Base-by-base conservation (phyloP, 2,888 invertebrate genomes). In the Netelia fuscicornis region DNA sequence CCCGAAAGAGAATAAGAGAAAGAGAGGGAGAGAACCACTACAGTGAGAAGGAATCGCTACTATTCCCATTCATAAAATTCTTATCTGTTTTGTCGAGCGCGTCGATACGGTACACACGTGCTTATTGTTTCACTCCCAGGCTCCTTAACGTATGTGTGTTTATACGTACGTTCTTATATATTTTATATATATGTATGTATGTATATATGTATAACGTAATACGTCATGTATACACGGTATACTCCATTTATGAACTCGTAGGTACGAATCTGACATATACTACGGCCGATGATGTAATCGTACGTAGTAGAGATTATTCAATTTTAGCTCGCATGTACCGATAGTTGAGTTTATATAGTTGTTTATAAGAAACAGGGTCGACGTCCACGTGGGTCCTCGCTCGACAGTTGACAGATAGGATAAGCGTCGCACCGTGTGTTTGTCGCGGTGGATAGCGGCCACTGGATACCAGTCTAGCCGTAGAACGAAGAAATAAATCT, bases 61-160 rank as follows among this genome's bases (percentile, higher is more conserved):
- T 83, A 71, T 86, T 83, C 75, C 80, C 88, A 88, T 88, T 88
- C 87, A 88, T 86, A 81, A 87, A 87, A 86, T 83, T 86, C 80
- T 86, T 87, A 87, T 85, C 84, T 85, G 48, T 71, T 78, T 72
- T 74, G 84, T 80, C 60, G 68, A 83, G 67, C 78, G 76, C 75
- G 60, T 64, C 70, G 74, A 76, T 77, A 76, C 77, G 62, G 74
- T 37, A 37, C 64, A 62, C 71, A 78, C 79, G 65, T 78, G 70
- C 37, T 62, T 52, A 71, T 83, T 85, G 83, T 68, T 81, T 79
- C 48, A 78, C 65, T 23, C 58, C 5, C 30, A 70, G 48, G 20
- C 77, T 74, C 62, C 56, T 56, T 75, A 17, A 62, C 30, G 17
- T 58, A 81, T 81, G 54, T 64, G 79, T 65, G 72, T 58, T 42